Base-by-base conservation (phyloP, 2,113 vertebrate genomes). In the Falcunculus frontatus region DNA sequence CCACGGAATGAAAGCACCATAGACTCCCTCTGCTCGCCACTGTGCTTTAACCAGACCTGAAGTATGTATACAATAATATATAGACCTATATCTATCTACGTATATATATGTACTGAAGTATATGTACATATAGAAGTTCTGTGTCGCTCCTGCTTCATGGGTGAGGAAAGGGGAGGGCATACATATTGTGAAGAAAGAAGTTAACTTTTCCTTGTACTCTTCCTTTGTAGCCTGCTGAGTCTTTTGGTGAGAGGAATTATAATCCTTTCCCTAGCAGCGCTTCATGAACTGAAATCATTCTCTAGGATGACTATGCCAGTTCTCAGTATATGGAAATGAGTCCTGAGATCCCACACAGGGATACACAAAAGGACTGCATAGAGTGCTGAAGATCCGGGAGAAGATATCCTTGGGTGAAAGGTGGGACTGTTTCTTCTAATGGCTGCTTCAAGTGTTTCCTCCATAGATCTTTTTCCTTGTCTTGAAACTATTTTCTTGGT, bases 1-100 rank as follows among this genome's bases (percentile, higher is more conserved):
- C 32, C 19, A 8, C 3, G 9, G n/a, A 91, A 35, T 1, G 3
- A 65, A 56, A 59, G 50, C 20, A 21, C 22, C 0, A 1, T n/a
- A 3, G 5, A 20, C 19, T 33, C 52, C 27, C 15, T 49, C 25
- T 76, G 22, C 67, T 85, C 3, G 0, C 4, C 3, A 1, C 33
- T 0, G 0, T 8, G 19, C 62, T 83, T 63, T 67, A 55, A n/a
- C 7, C 21, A 80, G 81, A 42, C 7, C 29, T 42, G 32, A 63
- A 33, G 29, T 52, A 37, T 37, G 50, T 50, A 53, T 53, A 29
- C 32, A 47, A 53, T 30, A 39, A 46, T n/a, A 53, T 6, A 70
- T 2, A 53, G 53, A 39, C 15, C 33, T 77, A 0, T 37, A 68
- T 44, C 37, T 44, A 59, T 21, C 21, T 67, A 39, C 20, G 27